Evolutionary conservation across 2,888 invertebrate species (phyloP).

Genomic region (Rhorus exstirpatorius): DNA sequence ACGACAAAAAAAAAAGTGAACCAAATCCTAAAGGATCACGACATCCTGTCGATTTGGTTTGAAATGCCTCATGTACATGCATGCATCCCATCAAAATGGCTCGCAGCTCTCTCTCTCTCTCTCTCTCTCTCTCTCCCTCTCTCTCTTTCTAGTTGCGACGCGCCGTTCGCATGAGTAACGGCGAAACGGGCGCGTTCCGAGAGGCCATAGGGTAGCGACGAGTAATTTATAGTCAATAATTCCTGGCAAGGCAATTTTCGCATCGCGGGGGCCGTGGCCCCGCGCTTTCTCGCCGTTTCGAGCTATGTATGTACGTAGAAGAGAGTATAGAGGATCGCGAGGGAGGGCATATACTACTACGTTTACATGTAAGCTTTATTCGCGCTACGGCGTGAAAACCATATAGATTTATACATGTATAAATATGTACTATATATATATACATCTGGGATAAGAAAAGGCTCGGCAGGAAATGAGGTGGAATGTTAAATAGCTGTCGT

Average conservation of each 20-base stretch:
- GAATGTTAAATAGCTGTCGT: conserved; percentile 80
- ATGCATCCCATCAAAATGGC: conserved; percentile 57
- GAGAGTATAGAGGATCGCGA: conserved; percentile 31
- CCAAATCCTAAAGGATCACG: neutral
- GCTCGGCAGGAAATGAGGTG: conserved; percentile 79
- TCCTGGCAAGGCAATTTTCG: conserved; percentile 82
- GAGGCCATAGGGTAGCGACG: conserved; percentile 72
- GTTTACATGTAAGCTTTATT: conserved; percentile 17
- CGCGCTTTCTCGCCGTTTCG: conserved; percentile 68
- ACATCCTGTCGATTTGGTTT: neutral
- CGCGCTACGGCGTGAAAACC: neutral
- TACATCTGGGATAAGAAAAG: conserved; percentile 45
- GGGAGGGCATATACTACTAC: conserved; percentile 46
- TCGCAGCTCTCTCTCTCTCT: conserved; percentile 70
- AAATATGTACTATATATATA: neutral
- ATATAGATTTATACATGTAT: conserved; percentile 17
- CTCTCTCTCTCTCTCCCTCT: conserved; percentile 17
- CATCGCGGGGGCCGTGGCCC: conserved; percentile 79
- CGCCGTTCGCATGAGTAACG: conserved; percentile 82
- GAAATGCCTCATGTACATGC: neutral
- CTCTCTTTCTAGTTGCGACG: conserved; percentile 43
- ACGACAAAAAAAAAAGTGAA: neutral
- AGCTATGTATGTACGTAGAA: conserved; percentile 48
- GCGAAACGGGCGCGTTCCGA: conserved; percentile 74
- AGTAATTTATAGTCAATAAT: conserved; percentile 84